phyloP scores from a whole-genome alignment of 1,140 invertebrate species.

The Solenopsis fugax region DNA sequence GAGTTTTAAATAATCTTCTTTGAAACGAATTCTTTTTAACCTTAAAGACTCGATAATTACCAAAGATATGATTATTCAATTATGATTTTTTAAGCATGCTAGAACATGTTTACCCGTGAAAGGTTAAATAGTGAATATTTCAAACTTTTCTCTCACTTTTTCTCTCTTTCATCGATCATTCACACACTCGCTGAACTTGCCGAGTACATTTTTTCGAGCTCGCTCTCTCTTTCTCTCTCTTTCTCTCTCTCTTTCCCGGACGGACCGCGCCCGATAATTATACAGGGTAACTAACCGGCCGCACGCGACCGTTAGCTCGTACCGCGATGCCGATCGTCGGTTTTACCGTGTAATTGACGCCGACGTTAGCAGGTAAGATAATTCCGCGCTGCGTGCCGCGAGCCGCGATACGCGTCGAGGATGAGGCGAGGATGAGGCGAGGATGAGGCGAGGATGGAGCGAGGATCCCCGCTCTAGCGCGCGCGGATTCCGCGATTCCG shows the following conservation, averaged over 20 bases:
- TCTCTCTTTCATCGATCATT: conserved; percentile 19
- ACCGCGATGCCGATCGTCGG: conserved; percentile 16
- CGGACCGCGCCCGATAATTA: conserved; percentile 43
- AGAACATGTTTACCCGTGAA: not conserved
- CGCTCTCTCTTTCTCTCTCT: not conserved
- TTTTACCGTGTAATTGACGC: conserved; percentile 41
- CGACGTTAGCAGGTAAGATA: not conserved
- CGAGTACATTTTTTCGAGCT: not conserved
- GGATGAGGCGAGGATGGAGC: no score
- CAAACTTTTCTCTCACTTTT: not conserved
- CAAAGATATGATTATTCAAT: not conserved
- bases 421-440: not conserved
- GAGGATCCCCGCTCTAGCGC: no score
- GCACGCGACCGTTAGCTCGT: conserved; percentile 41
- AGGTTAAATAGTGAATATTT: not conserved
- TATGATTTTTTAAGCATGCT: no score
- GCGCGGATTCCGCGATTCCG: conserved; percentile 27
- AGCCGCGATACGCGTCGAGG: not conserved
- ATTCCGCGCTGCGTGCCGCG: conserved; percentile 11
- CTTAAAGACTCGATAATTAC: not conserved
- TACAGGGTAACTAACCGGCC: conserved; percentile 33
- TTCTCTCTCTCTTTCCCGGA: not conserved
- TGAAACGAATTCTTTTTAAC: not conserved
- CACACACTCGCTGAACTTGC: not conserved
- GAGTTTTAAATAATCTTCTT: no score